phyloP scores from a whole-genome alignment of 2,113 vertebrate genomes.

The Pycnonotus jocosus region DNA sequence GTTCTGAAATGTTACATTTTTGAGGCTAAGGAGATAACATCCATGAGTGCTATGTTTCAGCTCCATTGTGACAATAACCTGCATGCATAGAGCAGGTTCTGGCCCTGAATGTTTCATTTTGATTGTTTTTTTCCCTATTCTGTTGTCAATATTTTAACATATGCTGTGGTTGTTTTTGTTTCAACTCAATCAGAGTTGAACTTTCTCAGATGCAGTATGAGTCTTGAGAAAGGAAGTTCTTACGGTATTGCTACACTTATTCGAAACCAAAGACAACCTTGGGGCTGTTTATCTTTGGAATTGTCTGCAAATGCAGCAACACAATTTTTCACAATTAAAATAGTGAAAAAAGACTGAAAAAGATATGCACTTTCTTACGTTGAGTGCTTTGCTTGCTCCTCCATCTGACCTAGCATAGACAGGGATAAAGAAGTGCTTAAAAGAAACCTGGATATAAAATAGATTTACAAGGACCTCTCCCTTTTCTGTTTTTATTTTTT shows the following conservation, averaged over 20 bases:
- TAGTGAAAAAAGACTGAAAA: background rate
- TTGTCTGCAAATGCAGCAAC: slow-evolving; percentile 3
- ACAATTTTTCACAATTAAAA: background rate
- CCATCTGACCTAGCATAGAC: background rate
- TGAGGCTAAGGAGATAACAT: background rate
- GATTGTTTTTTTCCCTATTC: background rate
- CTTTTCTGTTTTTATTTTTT: slow-evolving; percentile 27
- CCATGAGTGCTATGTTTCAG: background rate
- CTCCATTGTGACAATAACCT: background rate
- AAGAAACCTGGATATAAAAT: slow-evolving; percentile 67
- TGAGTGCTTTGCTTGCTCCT: slow-evolving; percentile 7
- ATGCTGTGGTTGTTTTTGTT: background rate
- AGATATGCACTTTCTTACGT: background rate
- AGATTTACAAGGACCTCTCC: slow-evolving; percentile 29
- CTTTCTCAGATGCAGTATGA: background rate
- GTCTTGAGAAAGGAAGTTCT: background rate
- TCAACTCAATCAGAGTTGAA: background rate
- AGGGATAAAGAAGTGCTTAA: slow-evolving; percentile 36
- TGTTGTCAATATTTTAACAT: background rate
- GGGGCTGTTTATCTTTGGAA: background rate
- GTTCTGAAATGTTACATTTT: background rate
- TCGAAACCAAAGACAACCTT: background rate
- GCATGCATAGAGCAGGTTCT: background rate
- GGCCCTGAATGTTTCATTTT: background rate
- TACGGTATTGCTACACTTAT: background rate